phyloP scores from a whole-genome alignment of 2,888 invertebrate genomes.

The Nycteola revayana region DNA sequence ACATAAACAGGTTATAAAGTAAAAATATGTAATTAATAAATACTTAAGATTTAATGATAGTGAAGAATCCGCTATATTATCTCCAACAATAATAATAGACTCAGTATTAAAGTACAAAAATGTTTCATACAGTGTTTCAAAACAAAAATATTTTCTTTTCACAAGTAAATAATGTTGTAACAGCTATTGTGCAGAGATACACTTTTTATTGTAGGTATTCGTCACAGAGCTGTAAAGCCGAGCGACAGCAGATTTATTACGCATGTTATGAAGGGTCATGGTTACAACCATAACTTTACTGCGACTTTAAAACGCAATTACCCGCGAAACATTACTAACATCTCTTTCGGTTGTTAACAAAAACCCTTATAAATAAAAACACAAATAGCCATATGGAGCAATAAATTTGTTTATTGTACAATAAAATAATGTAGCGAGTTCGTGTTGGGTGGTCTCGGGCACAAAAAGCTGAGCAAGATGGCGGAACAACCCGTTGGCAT shows the following conservation, averaged over 20 bases:
- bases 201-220: neutral
- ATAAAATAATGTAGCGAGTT: slow-evolving; percentile 78
- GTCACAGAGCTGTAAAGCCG: slow-evolving; percentile 3
- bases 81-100: too few species aligned
- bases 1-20: too few species aligned
- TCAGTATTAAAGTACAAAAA: too few species aligned
- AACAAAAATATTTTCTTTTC: too few species aligned
- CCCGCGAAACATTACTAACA: slow-evolving; percentile 60
- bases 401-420: slow-evolving; percentile 82
- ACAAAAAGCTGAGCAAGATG: slow-evolving; percentile 66
- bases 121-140: too few species aligned
- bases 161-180: too few species aligned
- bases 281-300: slow-evolving; percentile 24
- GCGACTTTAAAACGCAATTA: slow-evolving; percentile 44
- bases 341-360: slow-evolving; percentile 57
- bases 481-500: slow-evolving; percentile 55
- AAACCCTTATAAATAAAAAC: slow-evolving; percentile 78
- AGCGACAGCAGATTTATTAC: slow-evolving; percentile 18
- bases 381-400: slow-evolving; percentile 78
- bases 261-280: slow-evolving; percentile 19
- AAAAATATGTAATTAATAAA: too few species aligned
- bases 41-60: too few species aligned
- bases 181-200: too few species aligned
- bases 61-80: too few species aligned
- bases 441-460: slow-evolving; percentile 75